Conservation (phyloP, 1,140 invertebrate species). For the Hyphantria cunea region DNA sequence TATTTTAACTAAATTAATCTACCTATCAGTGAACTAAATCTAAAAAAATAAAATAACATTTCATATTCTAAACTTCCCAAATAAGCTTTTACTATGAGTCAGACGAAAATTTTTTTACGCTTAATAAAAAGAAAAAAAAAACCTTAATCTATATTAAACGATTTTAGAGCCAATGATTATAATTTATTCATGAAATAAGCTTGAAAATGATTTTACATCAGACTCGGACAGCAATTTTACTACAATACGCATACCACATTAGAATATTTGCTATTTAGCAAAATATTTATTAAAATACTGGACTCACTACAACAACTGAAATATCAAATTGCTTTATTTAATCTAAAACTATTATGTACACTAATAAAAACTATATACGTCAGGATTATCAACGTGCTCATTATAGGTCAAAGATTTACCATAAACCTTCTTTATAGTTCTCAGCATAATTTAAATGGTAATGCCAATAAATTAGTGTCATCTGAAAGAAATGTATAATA, state of each 20-base stretch:
- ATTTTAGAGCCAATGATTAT: background rate
- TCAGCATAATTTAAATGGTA: constrained; percentile 22
- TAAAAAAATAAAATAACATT: constrained; percentile 29
- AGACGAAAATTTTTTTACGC: background rate
- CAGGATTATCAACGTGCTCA: constrained; percentile 74
- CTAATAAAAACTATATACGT: constrained; percentile 58
- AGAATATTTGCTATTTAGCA: constrained; percentile 65
- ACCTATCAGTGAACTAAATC: constrained; percentile 15
- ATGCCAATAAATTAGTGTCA: constrained; percentile 38
- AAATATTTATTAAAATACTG: constrained; percentile 70
- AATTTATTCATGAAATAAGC: background rate
- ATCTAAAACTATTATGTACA: constrained; percentile 74
- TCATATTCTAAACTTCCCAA: constrained; percentile 44
- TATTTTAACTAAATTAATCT: constrained; percentile 3
- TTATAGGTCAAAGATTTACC: constrained; percentile 56
- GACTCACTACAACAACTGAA: constrained; percentile 65
- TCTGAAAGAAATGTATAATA: constrained; percentile 42
- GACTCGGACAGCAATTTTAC: constrained; percentile 46
- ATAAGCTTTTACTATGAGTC: constrained; percentile 33
- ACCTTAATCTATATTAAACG: background rate
- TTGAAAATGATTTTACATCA: constrained; percentile 14
- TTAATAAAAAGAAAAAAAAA: background rate
- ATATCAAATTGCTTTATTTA: constrained; percentile 59
- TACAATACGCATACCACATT: constrained; percentile 60
- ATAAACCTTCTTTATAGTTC: constrained; percentile 27